Conservation (phyloP, 1,140 invertebrate genomes). For the Meteorus sp. region DNA sequence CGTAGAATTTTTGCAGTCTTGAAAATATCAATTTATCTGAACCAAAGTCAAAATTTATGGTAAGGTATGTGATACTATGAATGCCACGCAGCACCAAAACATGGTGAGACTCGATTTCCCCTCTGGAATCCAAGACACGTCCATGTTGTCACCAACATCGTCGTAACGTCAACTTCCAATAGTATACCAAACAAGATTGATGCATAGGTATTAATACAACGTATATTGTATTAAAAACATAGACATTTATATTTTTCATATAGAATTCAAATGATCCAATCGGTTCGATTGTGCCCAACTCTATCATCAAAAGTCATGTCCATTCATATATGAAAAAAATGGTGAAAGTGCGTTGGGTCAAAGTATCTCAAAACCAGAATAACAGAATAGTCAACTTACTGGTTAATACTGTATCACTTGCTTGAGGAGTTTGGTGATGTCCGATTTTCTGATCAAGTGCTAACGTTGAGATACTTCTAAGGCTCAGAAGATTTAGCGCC, state of each 20-base stretch:
- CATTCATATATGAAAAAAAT: no score
- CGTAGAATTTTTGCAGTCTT: no score
- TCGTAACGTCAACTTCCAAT: constrained; percentile 19
- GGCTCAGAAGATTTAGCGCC: constrained; percentile 41
- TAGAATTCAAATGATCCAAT: no score
- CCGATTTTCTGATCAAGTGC: constrained; percentile 28
- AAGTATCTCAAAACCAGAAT: no score
- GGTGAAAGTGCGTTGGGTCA: no score
- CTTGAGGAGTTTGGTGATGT: constrained; percentile 21
- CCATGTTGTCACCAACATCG: no score
- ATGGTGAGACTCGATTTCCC: constrained; percentile 33
- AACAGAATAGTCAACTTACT: no score
- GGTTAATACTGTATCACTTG: constrained; percentile 4
- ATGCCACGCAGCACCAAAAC: constrained; percentile 1
- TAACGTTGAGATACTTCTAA: constrained; percentile 27
- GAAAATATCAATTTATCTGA: no score
- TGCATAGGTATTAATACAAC: not conserved
- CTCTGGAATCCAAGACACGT: constrained; percentile 24
- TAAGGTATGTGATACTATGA: not conserved
- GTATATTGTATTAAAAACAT: no score
- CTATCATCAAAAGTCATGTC: no score
- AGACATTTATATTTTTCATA: no score
- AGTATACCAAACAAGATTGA: not conserved
- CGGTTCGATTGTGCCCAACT: no score
- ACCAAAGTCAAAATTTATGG: not conserved